phyloP scores from a whole-genome alignment of 1,140 invertebrate genomes.

The Temnothorax nylanderi region DNA sequence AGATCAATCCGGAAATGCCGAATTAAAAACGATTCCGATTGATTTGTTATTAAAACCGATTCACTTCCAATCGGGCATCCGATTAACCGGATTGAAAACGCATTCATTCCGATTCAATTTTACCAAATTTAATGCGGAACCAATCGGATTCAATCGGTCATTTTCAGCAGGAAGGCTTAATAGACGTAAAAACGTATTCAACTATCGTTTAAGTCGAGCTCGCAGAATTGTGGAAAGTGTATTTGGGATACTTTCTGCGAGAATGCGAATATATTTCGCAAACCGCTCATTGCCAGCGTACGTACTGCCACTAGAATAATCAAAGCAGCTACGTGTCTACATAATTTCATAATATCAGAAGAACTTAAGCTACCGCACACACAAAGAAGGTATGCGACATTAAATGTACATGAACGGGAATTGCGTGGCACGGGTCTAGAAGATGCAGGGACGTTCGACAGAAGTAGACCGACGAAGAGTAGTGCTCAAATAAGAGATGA shows the following conservation, averaged over 20 bases:
- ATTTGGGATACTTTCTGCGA: slow-evolving; percentile 16
- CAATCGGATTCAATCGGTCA: no score
- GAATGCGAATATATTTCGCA: not conserved
- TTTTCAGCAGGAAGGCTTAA: no score
- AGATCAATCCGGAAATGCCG: no score
- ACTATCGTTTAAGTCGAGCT: slow-evolving; percentile 26
- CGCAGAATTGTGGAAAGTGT: slow-evolving; percentile 4
- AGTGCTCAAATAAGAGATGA: not conserved
- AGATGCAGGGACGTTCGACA: not conserved
- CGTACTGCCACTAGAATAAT: slow-evolving; percentile 16
- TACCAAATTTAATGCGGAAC: no score
- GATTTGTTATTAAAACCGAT: no score
- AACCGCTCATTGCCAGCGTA: not conserved
- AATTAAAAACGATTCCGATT: no score
- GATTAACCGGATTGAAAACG: no score
- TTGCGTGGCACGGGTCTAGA: not conserved
- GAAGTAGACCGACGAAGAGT: not conserved
- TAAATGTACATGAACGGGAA: not conserved
- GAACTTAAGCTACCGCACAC: not conserved
- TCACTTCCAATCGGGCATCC: no score
- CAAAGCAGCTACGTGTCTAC: not conserved
- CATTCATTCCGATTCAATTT: no score
- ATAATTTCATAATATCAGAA: slow-evolving; percentile 21
- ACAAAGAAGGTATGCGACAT: not conserved
- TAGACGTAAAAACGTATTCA: slow-evolving; percentile 12